These are phyloP conservation scores for Channa argus DNA, from an alignment of 2,113 vertebrate genomes.

Conservation along the genomic window DNA sequence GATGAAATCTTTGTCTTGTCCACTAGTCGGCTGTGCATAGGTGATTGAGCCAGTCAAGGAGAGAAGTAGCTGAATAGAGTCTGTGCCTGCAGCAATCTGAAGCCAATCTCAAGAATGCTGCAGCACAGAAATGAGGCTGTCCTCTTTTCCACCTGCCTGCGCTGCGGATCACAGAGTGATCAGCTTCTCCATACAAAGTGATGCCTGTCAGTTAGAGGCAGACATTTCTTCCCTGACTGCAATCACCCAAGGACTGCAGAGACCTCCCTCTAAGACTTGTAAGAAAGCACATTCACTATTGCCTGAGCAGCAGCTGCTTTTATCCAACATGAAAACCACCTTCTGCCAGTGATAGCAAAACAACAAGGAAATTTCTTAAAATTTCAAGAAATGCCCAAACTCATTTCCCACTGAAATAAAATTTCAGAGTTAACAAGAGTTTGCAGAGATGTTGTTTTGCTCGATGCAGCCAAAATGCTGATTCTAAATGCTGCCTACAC, in stretches of 20 bases:
- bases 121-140: constrained; percentile 56
- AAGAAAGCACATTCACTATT: constrained; percentile 18
- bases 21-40: constrained; percentile 41
- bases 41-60: constrained; percentile 55
- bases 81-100: constrained; percentile 61
- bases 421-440: constrained; percentile 21
- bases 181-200: constrained; percentile 67
- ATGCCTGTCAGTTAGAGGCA: constrained; percentile 67
- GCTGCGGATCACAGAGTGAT: constrained; percentile 53
- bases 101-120: constrained; percentile 61
- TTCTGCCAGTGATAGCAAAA: constrained; percentile 14
- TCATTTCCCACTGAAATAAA: constrained; percentile 36
- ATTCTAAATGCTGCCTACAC: constrained; percentile 53
- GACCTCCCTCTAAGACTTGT: constrained; percentile 12
- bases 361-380: constrained; percentile 35
- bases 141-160: constrained; percentile 55
- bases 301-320: constrained; percentile 17
- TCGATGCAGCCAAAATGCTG: constrained; percentile 35
- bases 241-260: constrained; percentile 27
- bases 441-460: constrained; percentile 46
- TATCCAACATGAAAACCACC: constrained; percentile 37
- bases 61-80: constrained; percentile 52
- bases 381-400: constrained; percentile 27
- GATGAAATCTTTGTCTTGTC: constrained; percentile 50
- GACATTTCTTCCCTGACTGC: constrained; percentile 29